Base-by-base conservation (phyloP, 2,113 vertebrate species). In the Mobula hypostoma region DNA sequence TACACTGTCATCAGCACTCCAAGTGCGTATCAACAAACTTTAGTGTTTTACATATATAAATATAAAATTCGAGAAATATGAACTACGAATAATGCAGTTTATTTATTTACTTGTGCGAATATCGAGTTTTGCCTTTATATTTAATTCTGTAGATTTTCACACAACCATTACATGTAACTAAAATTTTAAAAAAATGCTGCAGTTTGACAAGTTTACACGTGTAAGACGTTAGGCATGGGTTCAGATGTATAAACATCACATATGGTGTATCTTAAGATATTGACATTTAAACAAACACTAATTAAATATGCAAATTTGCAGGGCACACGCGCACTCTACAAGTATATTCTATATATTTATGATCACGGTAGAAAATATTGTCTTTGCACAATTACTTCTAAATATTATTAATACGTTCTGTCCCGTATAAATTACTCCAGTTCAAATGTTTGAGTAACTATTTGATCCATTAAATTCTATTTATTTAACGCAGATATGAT, bases 61-160 rank as follows among this genome's bases (percentile, higher is more conserved):
- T 3, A 61, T 74, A 74, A 74, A 74, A 74, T 21, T 21, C 72
- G 24, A 14, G 56, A 63, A 27, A n/a, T 61, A 87, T 29, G 14
- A 63, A 88, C 27, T 15, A 29, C 27, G 7, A 15, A 29, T 12
- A 29, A 11, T 63, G 56, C 61, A 14, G 5, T 63, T n/a, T n/a
- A 63, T 88, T 88, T 63, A 88, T 63, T 88, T 63, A 0, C 58
- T 24, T 15, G 11, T 88, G 61, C 58, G 58, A 61, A 29, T 11
- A 63, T 14, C 4, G n/a, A 4, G 12, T 32, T 88, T 15, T n/a
- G 14, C 32, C 5, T 66, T 29, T 90, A 19, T n/a, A 63, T 88
- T 66, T 88, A 27, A 85, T 88, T 88, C 32, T 88, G 83, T n/a
- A 88, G 56, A 88, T 88, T 88, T n/a, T 32, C 12, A 12, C 63